These are phyloP conservation scores for Deroptyus accipitrinus DNA, from an alignment of 2,113 vertebrate species.

Conservation along the genomic window DNA sequence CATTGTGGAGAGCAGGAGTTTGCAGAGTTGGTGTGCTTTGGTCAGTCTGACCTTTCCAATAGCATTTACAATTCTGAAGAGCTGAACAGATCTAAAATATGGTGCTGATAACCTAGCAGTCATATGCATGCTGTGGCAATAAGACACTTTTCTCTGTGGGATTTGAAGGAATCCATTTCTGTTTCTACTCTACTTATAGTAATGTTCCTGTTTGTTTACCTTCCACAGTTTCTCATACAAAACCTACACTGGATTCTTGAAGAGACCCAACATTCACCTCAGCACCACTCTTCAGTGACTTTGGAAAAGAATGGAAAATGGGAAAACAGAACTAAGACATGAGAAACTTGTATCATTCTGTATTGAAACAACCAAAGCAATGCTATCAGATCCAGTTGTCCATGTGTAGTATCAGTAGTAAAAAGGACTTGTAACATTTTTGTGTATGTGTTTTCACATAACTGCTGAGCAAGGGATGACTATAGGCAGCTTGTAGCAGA, in stretches of 20 bases:
- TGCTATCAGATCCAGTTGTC: conserved; percentile 32
- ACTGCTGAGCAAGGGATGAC: conserved; percentile 7
- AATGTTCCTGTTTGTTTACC: conserved; percentile 35
- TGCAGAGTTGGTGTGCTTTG: background rate
- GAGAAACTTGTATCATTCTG: conserved; percentile 40
- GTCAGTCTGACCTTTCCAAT: background rate
- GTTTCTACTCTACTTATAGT: background rate
- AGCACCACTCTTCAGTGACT: conserved; percentile 1
- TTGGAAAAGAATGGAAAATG: conserved; percentile 44
- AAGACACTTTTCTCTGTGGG: background rate
- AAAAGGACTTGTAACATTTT: conserved; percentile 1
- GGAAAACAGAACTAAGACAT: conserved; percentile 50
- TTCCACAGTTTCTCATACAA: conserved; percentile 53
- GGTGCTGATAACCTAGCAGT: background rate
- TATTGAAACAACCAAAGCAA: conserved; percentile 63
- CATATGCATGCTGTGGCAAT: background rate
- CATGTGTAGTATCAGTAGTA: conserved; percentile 32
- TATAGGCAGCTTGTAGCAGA: conserved; percentile 26
- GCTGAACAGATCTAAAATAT: background rate
- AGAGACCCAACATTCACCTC: conserved; percentile 46
- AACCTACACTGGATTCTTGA: conserved; percentile 55
- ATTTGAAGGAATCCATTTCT: background rate
- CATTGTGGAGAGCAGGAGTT: background rate
- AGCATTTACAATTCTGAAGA: background rate
- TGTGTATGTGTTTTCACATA: conserved; percentile 9